Evolutionary conservation across 1,140 invertebrate species (phyloP).

Genomic region (Nephotettix cincticeps): DNA sequence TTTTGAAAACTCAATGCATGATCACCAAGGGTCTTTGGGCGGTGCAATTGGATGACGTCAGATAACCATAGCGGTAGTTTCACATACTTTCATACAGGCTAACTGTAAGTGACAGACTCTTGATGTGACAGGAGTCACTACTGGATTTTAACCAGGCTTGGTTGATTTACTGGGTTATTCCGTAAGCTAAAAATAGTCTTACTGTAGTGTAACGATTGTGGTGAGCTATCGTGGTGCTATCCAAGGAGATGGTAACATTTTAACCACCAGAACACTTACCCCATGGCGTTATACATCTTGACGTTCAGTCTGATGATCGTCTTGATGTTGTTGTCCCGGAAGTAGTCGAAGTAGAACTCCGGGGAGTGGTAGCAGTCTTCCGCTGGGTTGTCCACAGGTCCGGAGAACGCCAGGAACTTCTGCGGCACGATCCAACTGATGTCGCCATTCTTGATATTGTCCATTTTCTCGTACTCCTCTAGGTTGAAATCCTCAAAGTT

Average conservation of each 20-base stretch:
- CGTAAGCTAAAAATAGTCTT: neutral
- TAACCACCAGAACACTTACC: constrained; percentile 47
- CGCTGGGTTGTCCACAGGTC: constrained; percentile 75
- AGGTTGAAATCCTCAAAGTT: constrained; percentile 93
- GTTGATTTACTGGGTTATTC: no score
- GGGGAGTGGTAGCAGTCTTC: constrained; percentile 82
- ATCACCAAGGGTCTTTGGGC: no score
- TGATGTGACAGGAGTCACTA: no score
- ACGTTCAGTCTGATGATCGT: constrained; percentile 92
- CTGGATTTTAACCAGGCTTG: no score
- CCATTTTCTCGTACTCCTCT: constrained; percentile 92
- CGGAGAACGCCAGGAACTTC: constrained; percentile 98
- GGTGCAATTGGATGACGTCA: no score
- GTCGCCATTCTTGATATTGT: constrained; percentile 98
- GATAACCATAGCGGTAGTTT: no score
- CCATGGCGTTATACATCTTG: constrained; percentile 88
- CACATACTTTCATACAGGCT: no score
- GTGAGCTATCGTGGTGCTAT: neutral
- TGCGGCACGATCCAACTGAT: constrained; percentile 98
- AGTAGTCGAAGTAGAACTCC: constrained; percentile 95
- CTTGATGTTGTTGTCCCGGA: constrained; percentile 86
- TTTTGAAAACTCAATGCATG: no score
- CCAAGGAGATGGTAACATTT: constrained; percentile 24
- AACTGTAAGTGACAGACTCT: no score
- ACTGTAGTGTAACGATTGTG: neutral